phyloP scores from a whole-genome alignment of 2,113 vertebrate genomes.

The Melanerpes formicivorus region DNA sequence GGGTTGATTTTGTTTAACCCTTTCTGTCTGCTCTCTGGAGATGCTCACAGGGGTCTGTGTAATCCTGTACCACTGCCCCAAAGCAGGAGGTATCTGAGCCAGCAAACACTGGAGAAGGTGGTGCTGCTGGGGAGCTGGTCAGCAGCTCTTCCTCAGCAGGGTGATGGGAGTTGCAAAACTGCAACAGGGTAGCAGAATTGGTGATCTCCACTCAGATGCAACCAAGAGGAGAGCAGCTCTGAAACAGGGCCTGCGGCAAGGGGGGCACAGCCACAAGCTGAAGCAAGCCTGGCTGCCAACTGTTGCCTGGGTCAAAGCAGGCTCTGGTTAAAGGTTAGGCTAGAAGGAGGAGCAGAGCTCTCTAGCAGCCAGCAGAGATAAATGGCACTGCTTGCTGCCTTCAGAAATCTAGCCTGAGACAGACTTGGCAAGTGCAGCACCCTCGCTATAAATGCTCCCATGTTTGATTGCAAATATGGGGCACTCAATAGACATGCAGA shows the following conservation, averaged over 20 bases:
- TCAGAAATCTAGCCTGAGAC: not conserved
- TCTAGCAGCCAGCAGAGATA: not conserved
- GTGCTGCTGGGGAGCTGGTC: rapidly evolving
- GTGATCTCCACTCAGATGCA: not conserved
- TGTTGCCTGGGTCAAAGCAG: not conserved
- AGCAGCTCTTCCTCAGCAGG: not conserved
- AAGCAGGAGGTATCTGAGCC: not conserved
- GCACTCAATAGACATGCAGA: conserved; percentile 55
- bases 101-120: rapidly evolving
- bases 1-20: conserved; percentile 83
- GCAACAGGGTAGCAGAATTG: not conserved
- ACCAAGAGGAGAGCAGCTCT: not conserved
- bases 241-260: not conserved
- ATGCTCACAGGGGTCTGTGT: conserved; percentile 56
- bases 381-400: not conserved
- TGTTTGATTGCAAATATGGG: conserved; percentile 55
- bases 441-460: not conserved
- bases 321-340: not conserved
- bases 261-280: not conserved
- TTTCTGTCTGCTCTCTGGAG: conserved; percentile 78
- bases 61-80: conserved; percentile 40
- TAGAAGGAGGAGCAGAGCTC: not conserved
- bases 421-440: conserved; percentile 12
- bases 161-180: not conserved
- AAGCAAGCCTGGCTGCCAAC: conserved; percentile 12